These are phyloP conservation scores for Thereva unica DNA, from an alignment of 2,888 invertebrate genomes.

Conservation along the genomic window DNA sequence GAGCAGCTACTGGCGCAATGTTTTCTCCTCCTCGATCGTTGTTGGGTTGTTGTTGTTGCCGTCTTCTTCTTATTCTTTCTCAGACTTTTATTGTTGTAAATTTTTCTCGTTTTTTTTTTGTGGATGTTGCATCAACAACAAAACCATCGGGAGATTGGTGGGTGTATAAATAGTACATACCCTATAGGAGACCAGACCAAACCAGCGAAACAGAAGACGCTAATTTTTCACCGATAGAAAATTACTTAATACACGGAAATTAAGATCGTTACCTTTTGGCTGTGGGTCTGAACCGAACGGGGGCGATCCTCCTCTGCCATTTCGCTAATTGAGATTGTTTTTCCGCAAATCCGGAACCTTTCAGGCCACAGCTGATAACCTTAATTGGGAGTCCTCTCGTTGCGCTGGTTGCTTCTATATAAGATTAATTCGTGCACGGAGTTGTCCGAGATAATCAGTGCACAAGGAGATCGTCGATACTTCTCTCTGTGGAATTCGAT, in stretches of 20 bases:
- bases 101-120: too few species aligned
- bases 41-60: constrained; percentile 14
- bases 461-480: too few species aligned
- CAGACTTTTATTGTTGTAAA: too few species aligned
- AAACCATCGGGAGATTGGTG: neutral
- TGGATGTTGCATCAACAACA: constrained; percentile 13
- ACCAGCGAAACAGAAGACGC: constrained; percentile 22
- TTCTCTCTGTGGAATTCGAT: too few species aligned
- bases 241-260: constrained; percentile 35
- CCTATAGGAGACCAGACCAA: neutral
- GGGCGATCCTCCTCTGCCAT: constrained; percentile 30
- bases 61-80: too few species aligned
- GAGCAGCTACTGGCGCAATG: constrained; percentile 2
- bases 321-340: constrained; percentile 19
- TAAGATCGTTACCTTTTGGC: constrained; percentile 25
- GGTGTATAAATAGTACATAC: too few species aligned
- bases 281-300: constrained; percentile 16
- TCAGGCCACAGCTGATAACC: neutral
- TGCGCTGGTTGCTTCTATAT: neutral
- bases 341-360: constrained; percentile 6
- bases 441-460: too few species aligned
- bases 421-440: too few species aligned
- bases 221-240: constrained; percentile 33
- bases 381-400: neutral
- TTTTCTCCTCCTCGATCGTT: constrained; percentile 16